These are phyloP conservation scores for Lucinisca nassula DNA, from an alignment of 2,888 invertebrate genomes.

Conservation along the genomic window DNA sequence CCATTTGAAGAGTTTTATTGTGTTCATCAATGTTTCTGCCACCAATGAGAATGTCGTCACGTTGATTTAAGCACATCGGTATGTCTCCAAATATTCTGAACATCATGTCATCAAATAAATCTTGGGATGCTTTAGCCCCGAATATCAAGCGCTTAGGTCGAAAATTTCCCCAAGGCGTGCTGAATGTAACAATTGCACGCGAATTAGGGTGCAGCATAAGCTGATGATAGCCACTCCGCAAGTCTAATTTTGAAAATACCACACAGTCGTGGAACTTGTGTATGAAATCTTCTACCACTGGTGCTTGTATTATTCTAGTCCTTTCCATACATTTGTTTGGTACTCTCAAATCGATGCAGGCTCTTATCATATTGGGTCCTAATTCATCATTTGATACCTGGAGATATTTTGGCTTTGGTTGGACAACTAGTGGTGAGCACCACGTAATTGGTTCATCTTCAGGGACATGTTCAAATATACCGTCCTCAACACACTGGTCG, in stretches of 20 bases:
- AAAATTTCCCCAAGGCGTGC: conserved; percentile 21
- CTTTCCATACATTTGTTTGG: conserved; percentile 20
- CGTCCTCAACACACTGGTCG: background rate
- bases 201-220: conserved; percentile 18
- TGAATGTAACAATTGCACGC: background rate
- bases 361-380: background rate
- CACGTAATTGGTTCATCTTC: background rate
- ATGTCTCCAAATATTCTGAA: conserved; percentile 47
- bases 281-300: conserved; percentile 48
- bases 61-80: conserved; percentile 36
- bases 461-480: conserved; percentile 1
- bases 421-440: conserved; percentile 8
- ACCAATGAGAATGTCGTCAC: too few species aligned
- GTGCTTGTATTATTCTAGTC: conserved; percentile 32
- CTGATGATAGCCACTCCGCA: background rate
- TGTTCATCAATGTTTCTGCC: too few species aligned
- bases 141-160: conserved; percentile 33
- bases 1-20: background rate
- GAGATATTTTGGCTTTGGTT: background rate
- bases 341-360: background rate
- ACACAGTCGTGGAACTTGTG: conserved; percentile 33
- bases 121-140: conserved; percentile 47
- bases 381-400: background rate
- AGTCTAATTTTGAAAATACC: conserved; percentile 22
- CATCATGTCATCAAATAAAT: conserved; percentile 46